A percentile compares a stretch with the other conserved stretches of the same genome.
Conservation (phyloP, 2,113 vertebrate species). For the Artemisiospiza belli region DNA sequence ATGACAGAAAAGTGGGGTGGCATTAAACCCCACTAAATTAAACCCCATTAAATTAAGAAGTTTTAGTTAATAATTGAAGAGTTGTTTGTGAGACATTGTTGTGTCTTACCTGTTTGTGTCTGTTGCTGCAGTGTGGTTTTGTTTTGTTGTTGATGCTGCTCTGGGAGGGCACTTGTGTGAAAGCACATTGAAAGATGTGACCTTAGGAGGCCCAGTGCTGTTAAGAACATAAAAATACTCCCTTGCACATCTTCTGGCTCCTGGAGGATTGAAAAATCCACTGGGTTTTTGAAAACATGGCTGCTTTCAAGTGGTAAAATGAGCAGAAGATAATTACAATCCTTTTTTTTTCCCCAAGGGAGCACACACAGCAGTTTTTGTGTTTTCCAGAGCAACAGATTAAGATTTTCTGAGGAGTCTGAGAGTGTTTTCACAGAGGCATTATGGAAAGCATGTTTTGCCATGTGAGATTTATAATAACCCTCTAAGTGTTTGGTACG, state of each 20-base stretch:
- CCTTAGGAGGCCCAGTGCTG: background rate
- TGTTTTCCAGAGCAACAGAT: background rate
- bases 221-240: background rate
- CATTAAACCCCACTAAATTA: background rate
- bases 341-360: background rate
- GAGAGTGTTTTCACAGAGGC: background rate
- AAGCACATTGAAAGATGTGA: fast-evolving
- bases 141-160: background rate
- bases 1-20: background rate
- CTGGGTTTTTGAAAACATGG: background rate
- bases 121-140: background rate
- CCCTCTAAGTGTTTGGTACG: background rate
- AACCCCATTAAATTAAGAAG: background rate
- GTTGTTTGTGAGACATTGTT: background rate
- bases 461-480: background rate
- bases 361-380: background rate
- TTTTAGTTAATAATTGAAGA: background rate
- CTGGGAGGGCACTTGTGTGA: background rate
- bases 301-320: background rate
- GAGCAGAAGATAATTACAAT: background rate
- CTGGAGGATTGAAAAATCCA: background rate
- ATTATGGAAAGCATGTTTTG: background rate
- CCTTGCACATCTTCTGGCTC: background rate
- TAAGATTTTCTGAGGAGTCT: background rate
- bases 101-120: background rate